Evolutionary conservation across 2,888 invertebrate species (phyloP), one percentile per base, ranked within the genome.

Genomic region (Danaus chrysippus): DNA sequence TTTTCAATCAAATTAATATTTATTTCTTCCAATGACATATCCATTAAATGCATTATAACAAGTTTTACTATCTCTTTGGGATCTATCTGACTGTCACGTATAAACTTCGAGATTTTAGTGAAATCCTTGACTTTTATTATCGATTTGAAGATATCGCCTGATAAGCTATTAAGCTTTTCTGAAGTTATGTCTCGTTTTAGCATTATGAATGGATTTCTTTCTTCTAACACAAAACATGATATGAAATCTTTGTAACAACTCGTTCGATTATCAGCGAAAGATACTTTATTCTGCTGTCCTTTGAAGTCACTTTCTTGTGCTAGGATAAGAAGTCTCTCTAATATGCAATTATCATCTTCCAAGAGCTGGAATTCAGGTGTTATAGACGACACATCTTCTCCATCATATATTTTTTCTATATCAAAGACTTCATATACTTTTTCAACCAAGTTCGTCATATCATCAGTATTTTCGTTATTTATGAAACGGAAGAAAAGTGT

Each of bases 1-100:
- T 93, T 93, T 65, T 94, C 92, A 85, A 96, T 93, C 71, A 96
- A 93, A 44, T 92, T 85, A 61, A 90, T 75, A 67, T 79, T 79
- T 73, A 92, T 74, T 74, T 87, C 73, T 76, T 90, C 75, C 73
- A 94, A 84, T 0, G 93, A 86, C 78, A 93, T 92, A 70, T 94
- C 93, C 70, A 95, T 92, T 93, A 96, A 93, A 76, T 94, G 95
- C 71, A 92, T 86, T 58, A 96, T 91, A n/a, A 95, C 83, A 63
- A 96, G 86, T 70, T 93, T 93, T 68, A 97, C 92, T 41, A 97
- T 87, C 76, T 94, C 94, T 72, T 93, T 92, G 46, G 94, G 92
- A 59, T 87, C 81, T 23, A 89, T 75, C 53, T 77, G 77, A 71
- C 87, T 84, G 54, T 74, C 73, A 69, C 73, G 82, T 1, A 89